These are phyloP conservation scores for Periophthalmus modestus DNA, from an alignment of 2,113 vertebrate genomes.

Conservation along the genomic window DNA sequence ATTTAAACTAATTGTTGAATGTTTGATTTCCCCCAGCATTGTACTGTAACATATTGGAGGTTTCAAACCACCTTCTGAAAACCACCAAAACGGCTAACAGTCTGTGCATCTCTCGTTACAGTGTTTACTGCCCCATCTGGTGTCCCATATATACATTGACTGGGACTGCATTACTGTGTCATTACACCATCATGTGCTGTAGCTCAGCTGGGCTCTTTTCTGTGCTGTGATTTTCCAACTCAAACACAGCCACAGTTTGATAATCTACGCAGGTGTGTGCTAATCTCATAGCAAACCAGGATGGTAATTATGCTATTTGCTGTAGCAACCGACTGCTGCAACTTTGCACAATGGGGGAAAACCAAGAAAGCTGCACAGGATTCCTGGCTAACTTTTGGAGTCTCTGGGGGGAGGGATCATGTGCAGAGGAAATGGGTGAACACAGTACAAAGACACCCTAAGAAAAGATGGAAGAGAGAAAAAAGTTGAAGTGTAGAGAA, in stretches of 20 bases:
- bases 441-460: conserved; percentile 33
- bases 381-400: conserved; percentile 37
- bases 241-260: conserved; percentile 30
- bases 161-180: background rate
- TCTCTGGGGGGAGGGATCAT: conserved; percentile 36
- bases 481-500: conserved; percentile 55
- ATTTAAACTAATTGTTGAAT: no score
- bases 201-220: conserved; percentile 7
- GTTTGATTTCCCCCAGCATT: background rate
- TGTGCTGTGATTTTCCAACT: conserved; percentile 31
- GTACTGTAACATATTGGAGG: background rate
- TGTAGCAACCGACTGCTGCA: conserved; percentile 49
- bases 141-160: conserved; percentile 12
- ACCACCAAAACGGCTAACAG: background rate
- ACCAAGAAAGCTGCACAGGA: conserved; percentile 39
- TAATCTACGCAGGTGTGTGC: conserved; percentile 59
- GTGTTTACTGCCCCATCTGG: conserved; percentile 25
- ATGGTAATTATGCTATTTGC: conserved; percentile 65
- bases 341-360: conserved; percentile 40
- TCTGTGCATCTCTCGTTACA: background rate
- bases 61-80: background rate
- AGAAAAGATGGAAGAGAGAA: conserved; percentile 44
- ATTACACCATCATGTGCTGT: conserved; percentile 16
- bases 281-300: conserved; percentile 64
- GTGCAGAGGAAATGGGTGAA: conserved; percentile 30